Base-by-base conservation (phyloP, 2,113 vertebrate species). In the Piliocolobus tephrosceles region DNA sequence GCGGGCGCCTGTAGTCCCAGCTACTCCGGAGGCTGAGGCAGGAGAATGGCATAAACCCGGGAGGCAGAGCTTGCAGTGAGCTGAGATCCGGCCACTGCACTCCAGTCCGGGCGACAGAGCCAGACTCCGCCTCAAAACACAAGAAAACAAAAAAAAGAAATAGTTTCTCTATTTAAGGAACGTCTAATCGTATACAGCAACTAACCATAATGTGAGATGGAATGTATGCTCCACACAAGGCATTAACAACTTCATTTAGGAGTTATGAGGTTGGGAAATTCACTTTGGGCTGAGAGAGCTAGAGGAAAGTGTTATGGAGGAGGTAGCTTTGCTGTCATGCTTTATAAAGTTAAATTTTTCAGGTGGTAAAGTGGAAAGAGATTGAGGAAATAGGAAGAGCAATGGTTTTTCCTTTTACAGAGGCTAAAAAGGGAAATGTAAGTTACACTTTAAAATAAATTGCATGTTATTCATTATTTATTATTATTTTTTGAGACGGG, bases 321-420 rank as follows among this genome's bases (percentile, higher is more conserved):
- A 95, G 58, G 25, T 14, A 70, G 78, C 61, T 89, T 55, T 89
- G 66, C 58, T 73, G 35, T 40, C 43, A 5, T 45, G 58, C 38
- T 80, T 93, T 93, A 81, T 85, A 93, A 88, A 90, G 93, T 86
- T 55, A 8, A 9, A 7, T 76, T 95, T 83, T 90, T 64, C 17
- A 66, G 68, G 22, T n/a, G 40, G 68, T 64, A 16, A 73, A 75
- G 52, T 25, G 25, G 73, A 75, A 73, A 73, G 50, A 61, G 45
- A 52, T 25, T 64, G 86, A 90, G 61, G 45, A 86, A 90, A 90
- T 55, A 84, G 14, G 50, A 90, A 78, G 38, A 86, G 12, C 58
- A 91, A 89, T 84, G 5, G 32, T 17, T 43, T 58, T 89, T 70
- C 52, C 30, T 81, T 91, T 45, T n/a, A 50, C n/a, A 32, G 55